Evolutionary conservation across 2,797 vertebrate species (phyloP).

Genomic region (Sciurus vulgaris): DNA sequence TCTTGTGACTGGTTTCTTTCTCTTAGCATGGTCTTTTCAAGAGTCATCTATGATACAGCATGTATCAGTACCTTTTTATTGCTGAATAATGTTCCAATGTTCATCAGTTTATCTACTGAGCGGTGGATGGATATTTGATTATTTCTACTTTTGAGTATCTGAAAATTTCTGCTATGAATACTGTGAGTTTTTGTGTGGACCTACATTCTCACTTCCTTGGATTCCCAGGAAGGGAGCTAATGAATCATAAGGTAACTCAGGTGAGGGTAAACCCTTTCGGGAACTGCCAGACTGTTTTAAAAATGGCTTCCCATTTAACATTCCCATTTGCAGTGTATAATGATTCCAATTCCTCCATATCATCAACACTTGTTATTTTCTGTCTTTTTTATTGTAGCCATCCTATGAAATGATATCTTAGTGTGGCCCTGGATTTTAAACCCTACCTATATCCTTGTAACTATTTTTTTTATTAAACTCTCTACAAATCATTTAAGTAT

Average conservation of each 20-base stretch:
- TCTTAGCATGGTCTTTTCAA: background rate
- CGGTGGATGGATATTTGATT: background rate
- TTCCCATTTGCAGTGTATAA: too few species aligned
- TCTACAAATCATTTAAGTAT: slow-evolving; percentile 30
- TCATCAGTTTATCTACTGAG: background rate
- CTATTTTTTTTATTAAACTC: background rate
- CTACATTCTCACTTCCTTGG: background rate
- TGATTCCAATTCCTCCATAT: background rate
- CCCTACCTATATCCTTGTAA: background rate
- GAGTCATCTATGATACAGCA: background rate
- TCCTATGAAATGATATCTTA: background rate
- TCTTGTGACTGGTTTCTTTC: background rate
- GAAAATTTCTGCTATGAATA: slow-evolving; percentile 5
- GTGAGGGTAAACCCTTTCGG: background rate
- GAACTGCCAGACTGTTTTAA: background rate
- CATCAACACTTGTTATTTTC: background rate
- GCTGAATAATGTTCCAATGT: background rate
- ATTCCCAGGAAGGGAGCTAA: background rate
- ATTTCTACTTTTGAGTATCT: background rate
- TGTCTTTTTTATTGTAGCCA: background rate
- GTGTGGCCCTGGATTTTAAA: background rate
- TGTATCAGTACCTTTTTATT: background rate
- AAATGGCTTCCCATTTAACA: background rate
- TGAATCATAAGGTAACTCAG: background rate
- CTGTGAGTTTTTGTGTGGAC: background rate